Evolutionary conservation across 2,888 invertebrate genomes (phyloP), one percentile per base, ranked within the genome.

Genomic region (Incurvaria masculella): DNA sequence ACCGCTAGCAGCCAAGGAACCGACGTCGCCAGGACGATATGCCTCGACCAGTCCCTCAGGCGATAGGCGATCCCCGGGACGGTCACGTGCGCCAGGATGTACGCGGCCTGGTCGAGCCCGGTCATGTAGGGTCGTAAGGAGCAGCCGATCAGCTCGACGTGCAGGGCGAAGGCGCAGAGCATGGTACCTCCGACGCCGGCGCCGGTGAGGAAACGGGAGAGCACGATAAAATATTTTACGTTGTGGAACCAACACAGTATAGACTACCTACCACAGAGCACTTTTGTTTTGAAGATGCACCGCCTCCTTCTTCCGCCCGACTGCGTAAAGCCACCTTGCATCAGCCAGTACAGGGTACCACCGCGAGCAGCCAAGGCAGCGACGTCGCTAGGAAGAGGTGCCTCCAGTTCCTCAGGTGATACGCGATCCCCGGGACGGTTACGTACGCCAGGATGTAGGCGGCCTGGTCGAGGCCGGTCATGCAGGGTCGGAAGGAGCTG

Each of bases 241-340:
- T n/a, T n/a, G n/a, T n/a, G n/a, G n/a, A n/a, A n/a, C n/a, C n/a
- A n/a, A n/a, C n/a, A n/a, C n/a, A n/a, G n/a, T n/a, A n/a, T n/a
- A n/a, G n/a, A n/a, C n/a, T n/a, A 58, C 64, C 59, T 61, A 74
- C 61, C 55, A 65, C 54, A 70, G 80, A 1, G 89, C 89, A 8
- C 86, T 87, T 49, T 76, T 73, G 46, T 81, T 81, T 14, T 91
- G 65, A 1, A 88, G 66, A 26, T 69, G 61, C 2, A 85, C 71
- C 0, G 90, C 86, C 55, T 82, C 72, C 21, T 83, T 81, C 47
- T 81, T 76, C 51, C 76, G 79, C 1, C 88, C 88, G 2, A 83
- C 81, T 11, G 87, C 84, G 41, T 89, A 78, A 8, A 91, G 70
- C 90, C 90, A 91, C 47, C 91, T 79, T 0, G 89, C 47, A 90